phyloP scores from a whole-genome alignment of 2,797 vertebrate species.

The Oreortyx pictus region DNA sequence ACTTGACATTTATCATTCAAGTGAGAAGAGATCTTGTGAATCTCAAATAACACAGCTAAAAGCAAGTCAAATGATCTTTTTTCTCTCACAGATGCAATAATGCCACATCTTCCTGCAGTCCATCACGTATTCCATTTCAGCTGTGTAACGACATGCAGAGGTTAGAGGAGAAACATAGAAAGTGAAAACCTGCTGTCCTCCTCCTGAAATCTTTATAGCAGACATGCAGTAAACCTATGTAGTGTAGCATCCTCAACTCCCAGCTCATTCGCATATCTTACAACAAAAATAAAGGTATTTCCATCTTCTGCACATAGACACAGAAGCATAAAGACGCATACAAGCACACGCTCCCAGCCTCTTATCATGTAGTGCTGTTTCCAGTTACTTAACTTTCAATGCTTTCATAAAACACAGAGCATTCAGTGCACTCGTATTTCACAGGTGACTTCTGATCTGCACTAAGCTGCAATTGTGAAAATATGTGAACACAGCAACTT shows the following conservation, averaged over 20 bases:
- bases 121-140: constrained; percentile 18
- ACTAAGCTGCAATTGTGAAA: background rate
- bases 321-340: background rate
- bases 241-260: background rate
- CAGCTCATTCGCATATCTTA: background rate
- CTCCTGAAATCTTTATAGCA: background rate
- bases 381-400: background rate
- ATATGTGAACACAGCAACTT: background rate
- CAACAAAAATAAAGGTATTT: background rate
- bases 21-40: constrained; percentile 33
- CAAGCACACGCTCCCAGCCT: rapidly evolving
- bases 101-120: background rate
- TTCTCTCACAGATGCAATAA: constrained; percentile 39
- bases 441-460: background rate
- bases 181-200: constrained; percentile 10
- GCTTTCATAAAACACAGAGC: constrained; percentile 2
- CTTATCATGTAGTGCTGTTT: background rate
- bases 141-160: background rate
- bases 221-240: background rate
- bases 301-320: background rate
- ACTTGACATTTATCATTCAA: constrained; percentile 63
- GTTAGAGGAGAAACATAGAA: constrained; percentile 25
- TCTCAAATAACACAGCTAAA: constrained; percentile 43
- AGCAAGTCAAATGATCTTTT: constrained; percentile 35
- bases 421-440: background rate